Evolutionary conservation across 1,140 invertebrate genomes (phyloP).

Genomic region (Sitobion miscanthi): DNA sequence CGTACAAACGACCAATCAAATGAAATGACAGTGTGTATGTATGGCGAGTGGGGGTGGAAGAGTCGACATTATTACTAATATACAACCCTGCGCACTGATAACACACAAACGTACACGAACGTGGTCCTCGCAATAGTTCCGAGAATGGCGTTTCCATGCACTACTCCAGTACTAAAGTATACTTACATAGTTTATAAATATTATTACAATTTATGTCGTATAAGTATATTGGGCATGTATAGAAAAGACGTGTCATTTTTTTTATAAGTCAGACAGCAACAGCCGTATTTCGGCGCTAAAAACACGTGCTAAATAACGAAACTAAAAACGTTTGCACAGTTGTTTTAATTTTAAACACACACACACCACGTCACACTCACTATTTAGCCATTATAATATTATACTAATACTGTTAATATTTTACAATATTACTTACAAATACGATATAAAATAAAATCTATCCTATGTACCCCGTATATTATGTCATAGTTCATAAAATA

Average conservation of each 20-base stretch:
- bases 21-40: background rate
- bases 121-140: background rate
- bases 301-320: background rate
- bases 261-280: background rate
- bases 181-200: background rate
- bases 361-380: background rate
- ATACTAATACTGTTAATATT: background rate
- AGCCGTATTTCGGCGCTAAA: background rate
- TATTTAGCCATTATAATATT: background rate
- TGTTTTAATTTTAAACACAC: background rate
- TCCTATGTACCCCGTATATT: too few relatives aligned
- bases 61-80: background rate
- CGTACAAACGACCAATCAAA: background rate
- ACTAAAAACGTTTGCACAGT: conserved; percentile 32
- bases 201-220: background rate
- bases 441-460: background rate
- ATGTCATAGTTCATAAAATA: background rate
- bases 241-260: background rate
- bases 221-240: background rate
- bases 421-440: background rate
- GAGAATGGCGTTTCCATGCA: background rate
- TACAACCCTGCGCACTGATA: background rate
- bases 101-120: background rate
- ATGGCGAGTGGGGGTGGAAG: background rate
- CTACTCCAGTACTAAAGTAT: too few relatives aligned